Evolutionary conservation across 2,113 vertebrate genomes (phyloP), one percentile per base, ranked within the genome.

Genomic region (Thunnus thynnus): DNA sequence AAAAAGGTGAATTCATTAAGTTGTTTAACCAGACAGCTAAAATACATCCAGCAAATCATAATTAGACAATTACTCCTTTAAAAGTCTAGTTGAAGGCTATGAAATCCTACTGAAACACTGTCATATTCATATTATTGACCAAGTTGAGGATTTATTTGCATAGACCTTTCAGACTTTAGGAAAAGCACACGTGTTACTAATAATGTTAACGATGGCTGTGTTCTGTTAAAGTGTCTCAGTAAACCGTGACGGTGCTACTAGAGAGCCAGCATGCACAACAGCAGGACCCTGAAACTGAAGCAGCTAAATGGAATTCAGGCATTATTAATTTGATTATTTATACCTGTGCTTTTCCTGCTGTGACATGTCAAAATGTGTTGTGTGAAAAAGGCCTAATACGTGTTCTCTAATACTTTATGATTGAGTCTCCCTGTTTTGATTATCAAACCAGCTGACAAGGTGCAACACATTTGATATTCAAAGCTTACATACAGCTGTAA

Each of bases 121-220:
- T 55, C 50, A 44, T 13, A 54, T 25, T 66, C 50, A 51, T 44
- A 58, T 27, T 20, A 11, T 30, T 32, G 30, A 4, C 18, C 25
- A 0, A n/a, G 47, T 25, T n/a, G 22, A 10, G 58, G 10, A 52
- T 57, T 76, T n/a, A 50, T 62, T 82, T 70, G 41, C 65, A 36
- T n/a, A 4, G 14, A 3, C 2, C 12, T 36, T 62, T 50, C 8
- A 64, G 41, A 70, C 11, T 8, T 46, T 36, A 18, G 25, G 4
- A 56, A 61, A 50, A 50, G 22, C 18, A 4, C 47, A 73, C 17
- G 66, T 51, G 13, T 46, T 16, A 32, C 2, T 47, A 5, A 44
- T 20, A 51, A 25, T n/a, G 13, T 76, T 27, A 46, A 32, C 14
- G 18, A 44, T 41, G 58, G 18, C 25, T 48, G 5, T 4, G 14